Percentiles rank a stretch among this genome's conserved stretches.
These are phyloP conservation scores for Zapus hudsonius DNA, from an alignment of 2,113 vertebrate genomes.

Conservation along the genomic window DNA sequence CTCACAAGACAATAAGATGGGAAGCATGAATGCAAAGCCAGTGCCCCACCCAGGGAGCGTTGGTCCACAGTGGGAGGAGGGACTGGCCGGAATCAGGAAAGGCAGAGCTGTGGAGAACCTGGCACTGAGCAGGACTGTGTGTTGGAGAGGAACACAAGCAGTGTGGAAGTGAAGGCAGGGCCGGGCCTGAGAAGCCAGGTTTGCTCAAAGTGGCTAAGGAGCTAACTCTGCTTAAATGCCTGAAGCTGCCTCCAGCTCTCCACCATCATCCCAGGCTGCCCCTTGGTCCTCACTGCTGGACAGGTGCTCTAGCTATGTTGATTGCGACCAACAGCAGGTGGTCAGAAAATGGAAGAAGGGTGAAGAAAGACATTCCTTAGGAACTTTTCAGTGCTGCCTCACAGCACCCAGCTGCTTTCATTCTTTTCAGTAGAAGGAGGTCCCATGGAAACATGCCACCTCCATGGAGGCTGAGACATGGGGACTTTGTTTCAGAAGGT, in stretches of 20 bases:
- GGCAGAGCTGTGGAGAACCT: background rate
- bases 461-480: background rate
- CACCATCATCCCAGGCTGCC: background rate
- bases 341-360: background rate
- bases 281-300: background rate
- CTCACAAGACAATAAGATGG: background rate
- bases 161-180: too few relatives aligned
- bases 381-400: background rate
- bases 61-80: too few relatives aligned
- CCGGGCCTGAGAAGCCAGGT: background rate
- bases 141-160: background rate
- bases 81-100: background rate
- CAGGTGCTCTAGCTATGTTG: background rate
- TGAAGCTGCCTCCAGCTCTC: background rate
- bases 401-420: background rate
- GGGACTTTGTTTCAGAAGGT: background rate
- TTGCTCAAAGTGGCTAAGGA: background rate
- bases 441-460: background rate
- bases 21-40: background rate
- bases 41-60: too few relatives aligned
- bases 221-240: background rate
- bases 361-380: background rate
- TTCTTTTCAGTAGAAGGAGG: background rate
- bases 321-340: background rate
- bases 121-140: accelerated